These are phyloP conservation scores for Caenorhabditis macrosperma DNA, from an alignment of 2,888 invertebrate species.

Conservation along the genomic window DNA sequence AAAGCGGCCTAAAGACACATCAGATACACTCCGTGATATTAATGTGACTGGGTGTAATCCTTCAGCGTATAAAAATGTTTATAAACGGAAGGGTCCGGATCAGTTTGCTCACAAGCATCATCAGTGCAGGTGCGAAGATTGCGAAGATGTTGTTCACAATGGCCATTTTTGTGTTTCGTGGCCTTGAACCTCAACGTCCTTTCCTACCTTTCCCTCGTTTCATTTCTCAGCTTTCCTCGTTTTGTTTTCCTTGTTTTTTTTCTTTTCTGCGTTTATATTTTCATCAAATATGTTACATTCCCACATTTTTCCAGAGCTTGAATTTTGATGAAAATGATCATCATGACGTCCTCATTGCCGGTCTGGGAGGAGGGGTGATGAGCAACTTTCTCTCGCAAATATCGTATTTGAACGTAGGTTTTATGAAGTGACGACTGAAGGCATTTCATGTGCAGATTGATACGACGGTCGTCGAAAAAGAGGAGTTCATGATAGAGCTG, in stretches of 20 bases:
- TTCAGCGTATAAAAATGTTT: no score
- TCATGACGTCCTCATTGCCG: slow-evolving; percentile 58
- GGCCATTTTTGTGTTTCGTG: not conserved
- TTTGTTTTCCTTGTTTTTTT: slow-evolving; percentile 1
- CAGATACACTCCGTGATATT: no score
- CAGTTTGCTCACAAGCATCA: no score
- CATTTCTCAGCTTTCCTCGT: not conserved
- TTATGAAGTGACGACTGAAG: not conserved
- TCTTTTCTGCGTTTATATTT: not conserved
- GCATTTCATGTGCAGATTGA: slow-evolving; percentile 40
- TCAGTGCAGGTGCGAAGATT: no score
- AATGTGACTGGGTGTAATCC: no score
- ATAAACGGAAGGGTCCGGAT: no score
- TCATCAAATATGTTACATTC: no score
- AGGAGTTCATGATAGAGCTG: slow-evolving; percentile 50
- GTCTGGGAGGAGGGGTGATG: slow-evolving; percentile 63
- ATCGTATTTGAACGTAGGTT: slow-evolving; percentile 45
- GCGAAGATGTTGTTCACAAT: no score
- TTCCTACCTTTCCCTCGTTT: not conserved
- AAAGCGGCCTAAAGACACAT: no score
- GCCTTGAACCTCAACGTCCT: not conserved
- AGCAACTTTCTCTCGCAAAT: slow-evolving; percentile 62
- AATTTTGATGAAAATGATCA: slow-evolving; percentile 47
- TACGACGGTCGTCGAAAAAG: slow-evolving; percentile 62
- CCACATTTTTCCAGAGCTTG: slow-evolving; percentile 52